Evolutionary conservation across 2,888 invertebrate species (phyloP).

Genomic region (Acheta domesticus): DNA sequence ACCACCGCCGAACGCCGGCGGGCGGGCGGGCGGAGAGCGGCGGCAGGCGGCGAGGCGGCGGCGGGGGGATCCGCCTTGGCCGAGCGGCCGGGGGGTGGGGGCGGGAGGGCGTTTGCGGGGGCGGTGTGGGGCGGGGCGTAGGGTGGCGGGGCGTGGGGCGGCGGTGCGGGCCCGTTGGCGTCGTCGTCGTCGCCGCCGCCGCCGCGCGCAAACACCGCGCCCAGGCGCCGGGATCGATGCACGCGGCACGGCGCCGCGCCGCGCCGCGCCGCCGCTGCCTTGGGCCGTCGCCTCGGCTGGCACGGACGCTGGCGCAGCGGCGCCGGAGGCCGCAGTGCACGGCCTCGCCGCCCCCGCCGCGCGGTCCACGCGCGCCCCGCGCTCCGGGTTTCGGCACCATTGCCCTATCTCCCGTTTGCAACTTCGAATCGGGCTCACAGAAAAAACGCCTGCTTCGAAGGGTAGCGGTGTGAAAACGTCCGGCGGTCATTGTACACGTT

Average conservation of each 20-base stretch:
- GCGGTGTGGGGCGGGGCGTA: background rate
- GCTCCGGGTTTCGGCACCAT: too few species aligned
- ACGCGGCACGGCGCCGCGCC: background rate
- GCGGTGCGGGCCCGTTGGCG: background rate
- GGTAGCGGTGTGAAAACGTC: too few species aligned
- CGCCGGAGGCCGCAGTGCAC: background rate
- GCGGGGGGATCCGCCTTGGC: background rate
- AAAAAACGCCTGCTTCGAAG: too few species aligned
- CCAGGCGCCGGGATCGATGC: constrained; percentile 18
- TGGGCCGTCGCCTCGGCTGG: background rate
- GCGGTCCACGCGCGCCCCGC: too few species aligned
- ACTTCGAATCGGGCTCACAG: too few species aligned
- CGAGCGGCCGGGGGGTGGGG: background rate
- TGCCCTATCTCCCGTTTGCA: too few species aligned
- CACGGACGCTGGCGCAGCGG: background rate
- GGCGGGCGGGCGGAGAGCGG: background rate
- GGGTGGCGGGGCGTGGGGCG: background rate
- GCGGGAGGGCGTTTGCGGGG: background rate
- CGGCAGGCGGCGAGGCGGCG: background rate
- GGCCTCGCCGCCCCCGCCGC: too few species aligned
- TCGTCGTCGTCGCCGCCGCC: background rate
- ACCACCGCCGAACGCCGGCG: background rate
- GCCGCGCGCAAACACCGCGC: constrained; percentile 9
- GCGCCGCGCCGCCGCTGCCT: background rate
- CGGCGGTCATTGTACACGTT: too few species aligned